These are phyloP conservation scores for Limnothrissa miodon DNA, from an alignment of 2,113 vertebrate genomes.

Conservation along the genomic window DNA sequence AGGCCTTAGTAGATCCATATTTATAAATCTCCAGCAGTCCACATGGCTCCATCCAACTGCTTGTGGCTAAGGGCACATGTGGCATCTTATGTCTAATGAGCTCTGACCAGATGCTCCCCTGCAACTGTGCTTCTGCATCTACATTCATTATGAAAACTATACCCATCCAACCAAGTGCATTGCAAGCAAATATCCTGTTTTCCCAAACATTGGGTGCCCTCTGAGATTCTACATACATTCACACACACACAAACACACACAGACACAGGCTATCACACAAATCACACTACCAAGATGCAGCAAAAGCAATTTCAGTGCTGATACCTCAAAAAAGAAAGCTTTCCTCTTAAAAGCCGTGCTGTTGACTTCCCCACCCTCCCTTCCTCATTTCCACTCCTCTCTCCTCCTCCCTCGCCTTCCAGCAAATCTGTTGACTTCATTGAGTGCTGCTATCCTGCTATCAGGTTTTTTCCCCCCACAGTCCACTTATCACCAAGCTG, in stretches of 20 bases:
- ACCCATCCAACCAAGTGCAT: not conserved
- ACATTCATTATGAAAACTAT: slow-evolving; percentile 2
- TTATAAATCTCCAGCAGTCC: not conserved
- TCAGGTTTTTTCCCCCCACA: slow-evolving; percentile 67
- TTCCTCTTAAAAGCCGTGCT: slow-evolving; percentile 58
- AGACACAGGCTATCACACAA: slow-evolving; percentile 9
- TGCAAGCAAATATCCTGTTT: not conserved
- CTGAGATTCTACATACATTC: not conserved
- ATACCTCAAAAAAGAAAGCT: slow-evolving; percentile 46
- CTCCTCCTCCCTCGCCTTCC: slow-evolving; percentile 49
- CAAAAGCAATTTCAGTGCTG: slow-evolving; percentile 44
- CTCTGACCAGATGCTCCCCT: not conserved
- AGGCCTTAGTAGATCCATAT: not conserved
- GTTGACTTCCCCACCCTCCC: slow-evolving; percentile 45
- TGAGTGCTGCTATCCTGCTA: slow-evolving; percentile 71
- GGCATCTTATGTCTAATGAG: not conserved
- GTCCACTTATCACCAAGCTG: slow-evolving; percentile 71
- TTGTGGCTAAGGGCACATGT: not conserved
- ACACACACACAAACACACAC: not conserved
- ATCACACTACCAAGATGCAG: slow-evolving; percentile 14
- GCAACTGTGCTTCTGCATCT: not conserved
- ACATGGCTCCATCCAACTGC: not conserved
- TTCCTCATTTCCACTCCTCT: not conserved
- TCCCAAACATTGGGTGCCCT: not conserved
- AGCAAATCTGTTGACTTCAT: slow-evolving; percentile 60